Base-by-base conservation (phyloP, 2,888 invertebrate species). In the Polymixis lichenea region DNA sequence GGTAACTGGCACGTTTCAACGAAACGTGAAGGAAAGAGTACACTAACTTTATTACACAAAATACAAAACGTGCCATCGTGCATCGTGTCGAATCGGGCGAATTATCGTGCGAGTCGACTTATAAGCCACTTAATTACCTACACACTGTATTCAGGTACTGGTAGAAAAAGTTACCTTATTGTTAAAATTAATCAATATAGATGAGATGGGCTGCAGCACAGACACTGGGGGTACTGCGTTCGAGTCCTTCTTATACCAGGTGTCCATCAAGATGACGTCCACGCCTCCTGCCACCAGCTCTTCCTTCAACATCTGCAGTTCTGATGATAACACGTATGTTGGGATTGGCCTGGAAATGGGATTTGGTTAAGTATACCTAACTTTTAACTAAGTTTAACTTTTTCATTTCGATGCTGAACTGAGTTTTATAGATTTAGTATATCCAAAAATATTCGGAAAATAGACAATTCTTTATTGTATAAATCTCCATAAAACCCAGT, bases 161-260 rank as follows among this genome's bases (percentile, higher is more conserved):
- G 65, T 65, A 25, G 25, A 46, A 22, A 0, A 46, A 65, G 8
- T 19, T 22, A 67, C 66, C 66, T 99, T 99, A 90, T 99, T 99
- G 92, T 99, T 99, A 91, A 99, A 99, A 95, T 99, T 99, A 81
- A 99, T 98, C 60, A 99, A 96, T 90, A 99, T 99, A 8, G 99
- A 99, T 19, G 99, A 99, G 89, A 99, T 99, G 0, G 99, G 99
- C 92, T 99, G 99, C 43, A 99, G 96, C 22, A 99, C 98, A 9
- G 99, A 99, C 22, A 99, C 98, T 0, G 99, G 98, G 0, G 99
- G 99, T 0, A 99, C 99, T 0, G 99, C 98, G 92, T 99, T 99
- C 78, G 98, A 98, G 92, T 99, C 99, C 94, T 99, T 99, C 90
- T 98, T 98, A 94, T 99, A 99, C 99, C 99, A 99, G 7, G 98